Percentiles rank a stretch among this genome's conserved stretches.
phyloP scores from a whole-genome alignment of 2,113 vertebrate genomes.

The Sitta europaea region DNA sequence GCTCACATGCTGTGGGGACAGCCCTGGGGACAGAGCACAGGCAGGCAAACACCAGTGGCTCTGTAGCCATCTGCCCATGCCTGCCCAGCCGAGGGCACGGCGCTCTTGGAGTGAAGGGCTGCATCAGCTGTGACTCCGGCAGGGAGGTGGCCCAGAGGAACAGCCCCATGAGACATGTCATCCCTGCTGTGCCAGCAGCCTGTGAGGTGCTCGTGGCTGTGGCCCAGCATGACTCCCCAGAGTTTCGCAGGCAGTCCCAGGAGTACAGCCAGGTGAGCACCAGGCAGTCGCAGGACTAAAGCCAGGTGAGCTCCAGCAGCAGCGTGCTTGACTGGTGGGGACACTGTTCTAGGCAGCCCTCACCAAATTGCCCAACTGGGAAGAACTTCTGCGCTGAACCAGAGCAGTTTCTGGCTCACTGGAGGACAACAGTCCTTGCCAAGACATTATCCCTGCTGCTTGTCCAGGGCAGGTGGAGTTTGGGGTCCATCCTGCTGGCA shows the following conservation, averaged over 20 bases:
- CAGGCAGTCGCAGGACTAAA: fast-evolving
- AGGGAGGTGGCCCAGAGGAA: constrained; percentile 87
- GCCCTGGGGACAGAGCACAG: not conserved
- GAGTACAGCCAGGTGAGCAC: constrained; percentile 81
- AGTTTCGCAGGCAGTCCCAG: constrained; percentile 84
- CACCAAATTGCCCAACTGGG: fast-evolving
- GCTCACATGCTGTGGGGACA: not conserved
- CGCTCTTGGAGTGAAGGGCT: fast-evolving
- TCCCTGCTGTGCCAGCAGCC: not conserved
- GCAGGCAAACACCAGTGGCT: not conserved
- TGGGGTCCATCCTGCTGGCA: not conserved
- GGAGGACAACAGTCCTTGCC: not conserved
- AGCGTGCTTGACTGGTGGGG: fast-evolving
- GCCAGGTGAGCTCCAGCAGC: constrained; percentile 70
- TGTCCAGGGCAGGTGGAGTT: fast-evolving
- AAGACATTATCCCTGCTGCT: not conserved
- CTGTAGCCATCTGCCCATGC: not conserved
- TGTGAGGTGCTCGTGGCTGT: constrained; percentile 78
- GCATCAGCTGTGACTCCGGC: not conserved
- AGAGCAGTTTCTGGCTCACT: not conserved
- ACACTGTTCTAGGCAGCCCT: not conserved
- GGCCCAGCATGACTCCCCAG: constrained; percentile 86
- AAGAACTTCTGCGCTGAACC: not conserved
- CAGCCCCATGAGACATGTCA: constrained; percentile 79
- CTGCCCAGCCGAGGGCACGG: not conserved